Base-by-base conservation (phyloP, 2,888 invertebrate genomes). In the Sipha maydis region DNA sequence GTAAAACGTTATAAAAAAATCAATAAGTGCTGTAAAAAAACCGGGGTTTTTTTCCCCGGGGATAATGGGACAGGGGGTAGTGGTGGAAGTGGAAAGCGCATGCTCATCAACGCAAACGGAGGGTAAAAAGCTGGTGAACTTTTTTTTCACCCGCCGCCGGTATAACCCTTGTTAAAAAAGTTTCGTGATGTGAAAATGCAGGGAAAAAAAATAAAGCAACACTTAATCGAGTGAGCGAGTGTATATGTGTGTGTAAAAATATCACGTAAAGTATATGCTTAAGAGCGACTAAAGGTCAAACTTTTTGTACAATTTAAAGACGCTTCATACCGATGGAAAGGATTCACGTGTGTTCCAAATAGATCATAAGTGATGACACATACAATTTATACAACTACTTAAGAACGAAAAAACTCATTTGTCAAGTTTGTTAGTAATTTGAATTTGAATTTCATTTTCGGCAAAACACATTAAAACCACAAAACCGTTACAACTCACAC, bases 1-100 rank as follows among this genome's bases (percentile, higher is more conserved):
- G 89, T 90, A 89, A 90, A 89, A 85, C 90, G 90, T 90, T 90
- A 90, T 90, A 90, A 90, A 90, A 90, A 90, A 90, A 90, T 90
- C 90, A 90, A 90, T 90, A 90, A 90, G 90, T 90, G 90, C 89
- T 90, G 90, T 89, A 89, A 90, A 90, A 90, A 90, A 90, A 89
- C 89, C 79, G 89, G 90, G 89, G 85, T 86, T 86, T 86, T 86
- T 86, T 86, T 86, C 85, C 85, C 85, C n/a, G 85, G 79, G 88
- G 78, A 89, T 75, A 79, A 79, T 69, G 79, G 85, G 17, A 28
- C n/a, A 71, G 77, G 89, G 89, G 89, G 75, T 84, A 41, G 89
- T 71, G 83, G 85, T 9, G 78, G 90, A 83, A 85, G 82, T 76
- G 77, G 89, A 86, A 86, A 86, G 89, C 90, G 90, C 90, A 90